Base-by-base conservation (phyloP, 2,113 vertebrate species). In the Pituophis catenifer region DNA sequence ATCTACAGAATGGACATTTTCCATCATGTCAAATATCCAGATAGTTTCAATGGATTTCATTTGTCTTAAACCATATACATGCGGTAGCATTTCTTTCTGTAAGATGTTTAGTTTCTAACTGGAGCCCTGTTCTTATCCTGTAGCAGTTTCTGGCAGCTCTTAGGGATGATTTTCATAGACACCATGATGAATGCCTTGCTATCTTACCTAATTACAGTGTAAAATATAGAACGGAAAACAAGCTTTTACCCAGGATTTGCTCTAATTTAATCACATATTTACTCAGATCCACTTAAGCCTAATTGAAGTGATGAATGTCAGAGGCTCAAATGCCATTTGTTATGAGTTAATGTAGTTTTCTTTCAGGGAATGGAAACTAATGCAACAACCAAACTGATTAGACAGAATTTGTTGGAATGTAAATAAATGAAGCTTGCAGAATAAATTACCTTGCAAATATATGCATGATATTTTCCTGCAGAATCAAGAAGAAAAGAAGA, bases 341-440 rank as follows among this genome's bases (percentile, higher is more conserved):
- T 90, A 94, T 89, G 94, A 96, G 94, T 95, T 92, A 97, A 92
- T 89, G 92, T 7, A 0, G 0, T 11, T 58, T 55, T 95, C 92
- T 94, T 97, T 93, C 59, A 94, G 86, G 94, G 96, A 88, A 95
- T 90, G 95, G 93, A 93, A 93, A 90, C 23, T 92, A 85, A 93
- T 95, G 95, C 93, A 94, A 55, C 91, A 96, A 96, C 95, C 93
- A 95, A 89, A 50, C 11, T 96, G 90, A 97, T 97, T 96, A 94
- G 94, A 95, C 92, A 89, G 53, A 62, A 95, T 95, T 95, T 94
- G 26, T 93, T 92, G 93, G 38, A 94, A 94, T n/a, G 58, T 92
- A 97, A 96, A 96, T 93, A 96, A 92, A 94, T 59, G 11, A 81
- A 96, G 93, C 89, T 90, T 91, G 91, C 91, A 8, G 94, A 96